phyloP scores from a whole-genome alignment of 2,113 vertebrate genomes.

The Pluvialis apricaria region DNA sequence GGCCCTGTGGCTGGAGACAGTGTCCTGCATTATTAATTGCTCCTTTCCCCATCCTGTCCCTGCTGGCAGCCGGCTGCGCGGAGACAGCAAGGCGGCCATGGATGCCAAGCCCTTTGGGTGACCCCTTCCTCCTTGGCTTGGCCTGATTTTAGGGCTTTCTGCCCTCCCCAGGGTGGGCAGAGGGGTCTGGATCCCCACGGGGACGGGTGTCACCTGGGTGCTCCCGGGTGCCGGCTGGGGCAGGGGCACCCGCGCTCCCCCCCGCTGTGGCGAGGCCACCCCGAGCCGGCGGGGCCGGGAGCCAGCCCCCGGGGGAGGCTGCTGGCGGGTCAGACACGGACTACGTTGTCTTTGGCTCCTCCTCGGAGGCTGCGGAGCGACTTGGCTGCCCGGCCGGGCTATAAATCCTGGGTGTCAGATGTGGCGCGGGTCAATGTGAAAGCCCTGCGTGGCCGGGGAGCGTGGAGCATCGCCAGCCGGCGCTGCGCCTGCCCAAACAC shows the following conservation, averaged over 20 bases:
- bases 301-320: background rate
- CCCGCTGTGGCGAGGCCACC: rapidly evolving
- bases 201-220: background rate
- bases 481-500: rapidly evolving
- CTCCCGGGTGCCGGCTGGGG: rapidly evolving
- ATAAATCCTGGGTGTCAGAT: background rate
- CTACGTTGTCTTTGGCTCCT: background rate
- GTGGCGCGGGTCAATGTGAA: background rate
- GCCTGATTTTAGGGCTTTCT: background rate
- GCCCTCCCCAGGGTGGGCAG: background rate
- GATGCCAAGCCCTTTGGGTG: rapidly evolving
- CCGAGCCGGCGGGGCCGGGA: rapidly evolving
- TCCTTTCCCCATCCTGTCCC: background rate
- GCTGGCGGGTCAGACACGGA: background rate
- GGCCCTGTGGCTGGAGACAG: background rate
- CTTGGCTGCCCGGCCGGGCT: background rate
- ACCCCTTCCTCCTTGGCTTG: rapidly evolving
- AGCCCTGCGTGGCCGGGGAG: rapidly evolving
- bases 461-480: background rate
- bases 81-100: rapidly evolving
- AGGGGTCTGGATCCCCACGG: background rate
- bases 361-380: rapidly evolving
- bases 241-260: rapidly evolving
- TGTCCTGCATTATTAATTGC: rapidly evolving
- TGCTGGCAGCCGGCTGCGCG: rapidly evolving